Evolutionary conservation across 2,797 vertebrate genomes (phyloP).

Genomic region (Anas flavirostris): DNA sequence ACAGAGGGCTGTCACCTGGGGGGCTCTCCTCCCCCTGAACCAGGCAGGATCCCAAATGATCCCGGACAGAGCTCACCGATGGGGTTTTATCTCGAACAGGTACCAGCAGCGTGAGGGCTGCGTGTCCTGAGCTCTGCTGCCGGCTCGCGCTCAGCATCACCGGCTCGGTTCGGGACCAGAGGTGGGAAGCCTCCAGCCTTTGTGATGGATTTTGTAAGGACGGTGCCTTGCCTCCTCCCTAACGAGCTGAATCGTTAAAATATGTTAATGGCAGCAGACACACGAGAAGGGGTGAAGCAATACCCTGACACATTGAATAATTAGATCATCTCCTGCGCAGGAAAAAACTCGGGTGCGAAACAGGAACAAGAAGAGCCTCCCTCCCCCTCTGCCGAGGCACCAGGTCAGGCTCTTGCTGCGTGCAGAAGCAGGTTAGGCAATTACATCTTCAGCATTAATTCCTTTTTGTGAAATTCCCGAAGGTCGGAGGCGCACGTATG

Average conservation of each 20-base stretch:
- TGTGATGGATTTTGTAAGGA: slow-evolving; percentile 46
- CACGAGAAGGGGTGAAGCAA: slow-evolving; percentile 44
- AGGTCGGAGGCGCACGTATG: rapidly evolving
- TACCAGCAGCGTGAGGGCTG: not conserved
- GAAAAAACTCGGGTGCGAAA: slow-evolving; percentile 63
- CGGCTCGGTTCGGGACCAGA: not conserved
- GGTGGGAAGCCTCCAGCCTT: not conserved
- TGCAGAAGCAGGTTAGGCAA: slow-evolving; percentile 67
- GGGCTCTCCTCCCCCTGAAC: not conserved
- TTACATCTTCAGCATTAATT: slow-evolving; percentile 12
- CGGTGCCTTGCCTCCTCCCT: slow-evolving; percentile 12
- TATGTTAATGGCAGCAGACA: slow-evolving; percentile 60
- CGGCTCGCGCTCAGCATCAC: rapidly evolving
- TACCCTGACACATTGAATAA: slow-evolving; percentile 55
- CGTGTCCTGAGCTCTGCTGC: not conserved
- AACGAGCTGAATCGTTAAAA: slow-evolving; percentile 57
- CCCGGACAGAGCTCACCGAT: not conserved
- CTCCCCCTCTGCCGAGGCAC: slow-evolving; percentile 23
- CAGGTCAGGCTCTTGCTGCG: slow-evolving; percentile 47
- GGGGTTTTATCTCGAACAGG: not conserved
- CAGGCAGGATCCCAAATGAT: not conserved
- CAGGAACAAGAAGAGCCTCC: slow-evolving; percentile 65
- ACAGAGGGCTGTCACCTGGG: not conserved
- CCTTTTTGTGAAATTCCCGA: not conserved
- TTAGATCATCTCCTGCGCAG: slow-evolving; percentile 63